Evolutionary conservation across 2,113 vertebrate genomes (phyloP).

Genomic region (Tricholaema leucomelas): DNA sequence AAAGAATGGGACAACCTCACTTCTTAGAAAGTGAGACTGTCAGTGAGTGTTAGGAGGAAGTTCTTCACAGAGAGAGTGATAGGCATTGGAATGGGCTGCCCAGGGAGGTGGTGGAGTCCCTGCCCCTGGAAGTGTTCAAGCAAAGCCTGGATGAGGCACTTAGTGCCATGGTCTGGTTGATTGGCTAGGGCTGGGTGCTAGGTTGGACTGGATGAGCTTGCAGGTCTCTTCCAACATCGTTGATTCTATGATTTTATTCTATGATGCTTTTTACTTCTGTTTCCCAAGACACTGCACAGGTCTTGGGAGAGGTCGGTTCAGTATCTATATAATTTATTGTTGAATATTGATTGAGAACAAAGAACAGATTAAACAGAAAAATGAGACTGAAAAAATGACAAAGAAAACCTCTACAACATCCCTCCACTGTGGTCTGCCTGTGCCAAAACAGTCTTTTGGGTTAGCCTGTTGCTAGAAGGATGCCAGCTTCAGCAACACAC

Average conservation of each 20-base stretch:
- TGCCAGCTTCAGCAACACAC: not conserved
- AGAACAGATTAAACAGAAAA: not conserved
- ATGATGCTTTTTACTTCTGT: not conserved
- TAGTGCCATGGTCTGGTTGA: too few relatives aligned
- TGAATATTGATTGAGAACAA: not conserved
- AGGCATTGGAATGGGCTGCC: too few relatives aligned
- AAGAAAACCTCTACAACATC: not conserved
- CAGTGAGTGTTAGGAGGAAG: too few relatives aligned
- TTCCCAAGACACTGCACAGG: not conserved
- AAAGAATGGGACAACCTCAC: not conserved
- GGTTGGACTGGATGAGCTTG: too few relatives aligned
- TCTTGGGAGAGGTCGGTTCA: not conserved
- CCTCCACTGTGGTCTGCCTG: not conserved
- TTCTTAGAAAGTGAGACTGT: too few relatives aligned
- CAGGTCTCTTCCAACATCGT: too few relatives aligned
- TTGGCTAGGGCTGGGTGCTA: too few relatives aligned
- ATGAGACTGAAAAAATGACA: not conserved
- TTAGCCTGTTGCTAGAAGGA: not conserved
- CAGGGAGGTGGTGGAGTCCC: too few relatives aligned
- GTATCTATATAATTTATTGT: not conserved
- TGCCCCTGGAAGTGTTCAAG: too few relatives aligned
- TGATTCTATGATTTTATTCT: too few relatives aligned
- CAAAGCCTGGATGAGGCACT: too few relatives aligned
- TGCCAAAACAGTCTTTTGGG: not conserved
- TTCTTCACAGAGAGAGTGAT: too few relatives aligned